Conservation (phyloP, 2,888 invertebrate species). For the Hofmannophila pseudospretella region DNA sequence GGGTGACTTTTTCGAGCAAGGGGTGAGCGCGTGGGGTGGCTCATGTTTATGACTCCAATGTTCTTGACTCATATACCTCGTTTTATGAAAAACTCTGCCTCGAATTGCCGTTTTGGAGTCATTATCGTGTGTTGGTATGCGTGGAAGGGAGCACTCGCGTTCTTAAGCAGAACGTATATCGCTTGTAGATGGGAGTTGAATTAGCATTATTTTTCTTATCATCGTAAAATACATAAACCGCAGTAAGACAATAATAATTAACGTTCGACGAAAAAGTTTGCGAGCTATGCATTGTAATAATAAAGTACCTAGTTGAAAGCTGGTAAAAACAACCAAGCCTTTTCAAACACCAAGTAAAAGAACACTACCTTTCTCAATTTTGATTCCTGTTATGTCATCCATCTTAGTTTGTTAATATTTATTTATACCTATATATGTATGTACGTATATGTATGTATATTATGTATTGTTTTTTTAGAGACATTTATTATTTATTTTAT, state of each 20-base stretch:
- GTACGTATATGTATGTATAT: too few relatives aligned
- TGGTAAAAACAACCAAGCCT: too few relatives aligned
- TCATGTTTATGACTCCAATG: constrained; percentile 69
- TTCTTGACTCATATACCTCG: constrained; percentile 72
- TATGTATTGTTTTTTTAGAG: too few relatives aligned
- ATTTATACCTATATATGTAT: too few relatives aligned
- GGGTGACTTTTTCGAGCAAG: constrained; percentile 76
- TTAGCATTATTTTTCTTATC: constrained; percentile 36
- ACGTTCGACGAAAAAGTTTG: too few relatives aligned
- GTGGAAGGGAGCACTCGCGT: constrained; percentile 28
- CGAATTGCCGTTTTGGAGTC: constrained; percentile 58
- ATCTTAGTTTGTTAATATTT: too few relatives aligned
- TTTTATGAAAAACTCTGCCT: constrained; percentile 69
- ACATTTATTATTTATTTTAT: too few relatives aligned
- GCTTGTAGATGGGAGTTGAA: constrained; percentile 29
- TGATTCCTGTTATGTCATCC: too few relatives aligned
- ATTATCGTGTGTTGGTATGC: constrained; percentile 52
- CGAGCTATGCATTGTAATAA: too few relatives aligned
- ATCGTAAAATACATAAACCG: background rate
- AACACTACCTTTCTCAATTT: too few relatives aligned
- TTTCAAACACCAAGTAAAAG: too few relatives aligned
- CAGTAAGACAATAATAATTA: background rate
- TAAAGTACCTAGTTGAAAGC: too few relatives aligned
- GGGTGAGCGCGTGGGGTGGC: constrained; percentile 57
- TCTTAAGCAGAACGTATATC: constrained; percentile 18